A percentile compares a stretch with the other conserved stretches of the same genome.
phyloP scores from a whole-genome alignment of 2,888 invertebrate genomes.

The Diaphora mendica region DNA sequence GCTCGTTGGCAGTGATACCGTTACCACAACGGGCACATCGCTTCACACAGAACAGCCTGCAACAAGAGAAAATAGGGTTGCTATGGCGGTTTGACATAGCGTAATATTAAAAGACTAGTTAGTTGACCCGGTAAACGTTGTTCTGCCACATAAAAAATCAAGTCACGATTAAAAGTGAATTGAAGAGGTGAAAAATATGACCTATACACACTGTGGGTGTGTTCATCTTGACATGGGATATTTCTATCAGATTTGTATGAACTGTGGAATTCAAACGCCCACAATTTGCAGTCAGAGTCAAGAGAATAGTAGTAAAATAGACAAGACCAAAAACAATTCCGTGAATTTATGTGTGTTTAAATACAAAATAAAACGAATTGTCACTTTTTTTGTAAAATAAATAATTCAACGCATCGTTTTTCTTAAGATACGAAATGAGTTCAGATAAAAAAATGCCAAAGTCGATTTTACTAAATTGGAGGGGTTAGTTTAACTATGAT shows the following conservation, averaged over 20 bases:
- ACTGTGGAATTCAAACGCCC: neutral
- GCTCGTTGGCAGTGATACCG: constrained; percentile 94
- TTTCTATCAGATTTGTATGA: neutral
- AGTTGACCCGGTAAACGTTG: no score
- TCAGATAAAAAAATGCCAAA: no score
- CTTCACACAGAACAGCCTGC: constrained; percentile 94
- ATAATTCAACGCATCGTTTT: no score
- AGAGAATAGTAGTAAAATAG: no score
- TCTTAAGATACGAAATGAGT: no score
- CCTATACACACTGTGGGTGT: no score
- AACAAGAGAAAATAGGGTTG: constrained; percentile 65
- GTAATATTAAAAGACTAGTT: neutral
- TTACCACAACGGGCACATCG: constrained; percentile 94
- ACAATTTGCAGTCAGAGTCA: no score
- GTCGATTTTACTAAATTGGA: neutral
- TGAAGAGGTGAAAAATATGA: neutral
- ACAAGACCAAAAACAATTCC: no score
- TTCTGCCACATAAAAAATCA: no score
- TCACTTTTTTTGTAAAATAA: no score
- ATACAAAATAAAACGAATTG: no score
- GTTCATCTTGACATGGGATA: neutral
- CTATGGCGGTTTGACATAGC: constrained; percentile 7
- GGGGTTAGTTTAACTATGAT: neutral
- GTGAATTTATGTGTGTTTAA: no score
- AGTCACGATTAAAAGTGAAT: neutral